Evolutionary conservation across 2,888 invertebrate genomes (phyloP).

Genomic region (Pristionchus exspectatus): DNA sequence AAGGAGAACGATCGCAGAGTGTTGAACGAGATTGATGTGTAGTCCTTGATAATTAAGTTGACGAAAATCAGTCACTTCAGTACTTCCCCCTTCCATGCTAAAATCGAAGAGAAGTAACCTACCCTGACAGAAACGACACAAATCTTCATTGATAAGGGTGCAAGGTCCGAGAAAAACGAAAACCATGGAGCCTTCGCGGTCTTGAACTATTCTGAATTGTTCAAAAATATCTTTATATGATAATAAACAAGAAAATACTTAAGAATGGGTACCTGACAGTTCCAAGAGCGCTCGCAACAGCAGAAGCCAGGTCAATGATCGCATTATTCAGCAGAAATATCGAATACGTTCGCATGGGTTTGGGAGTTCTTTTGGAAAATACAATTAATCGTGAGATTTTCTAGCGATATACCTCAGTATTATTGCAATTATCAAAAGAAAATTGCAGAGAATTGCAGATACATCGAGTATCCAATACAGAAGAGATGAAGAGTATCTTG

Average conservation of each 20-base stretch:
- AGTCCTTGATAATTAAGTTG: no score
- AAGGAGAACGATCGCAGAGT: background rate
- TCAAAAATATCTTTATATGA: background rate
- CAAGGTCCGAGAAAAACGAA: no score
- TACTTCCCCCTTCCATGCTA: no score
- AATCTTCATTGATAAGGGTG: background rate
- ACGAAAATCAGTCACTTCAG: no score
- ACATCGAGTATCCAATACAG: background rate
- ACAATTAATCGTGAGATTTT: background rate
- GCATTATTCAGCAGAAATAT: background rate
- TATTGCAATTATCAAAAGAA: background rate
- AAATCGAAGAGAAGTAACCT: background rate
- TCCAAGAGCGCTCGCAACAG: background rate
- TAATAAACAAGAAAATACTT: background rate
- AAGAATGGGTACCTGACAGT: background rate
- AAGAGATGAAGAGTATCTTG: background rate
- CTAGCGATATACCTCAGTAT: background rate
- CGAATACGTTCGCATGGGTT: background rate
- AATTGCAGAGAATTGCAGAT: background rate
- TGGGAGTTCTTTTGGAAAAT: background rate
- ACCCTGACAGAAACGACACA: background rate
- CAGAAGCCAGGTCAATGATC: background rate
- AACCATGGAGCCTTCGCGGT: background rate
- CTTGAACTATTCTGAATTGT: background rate
- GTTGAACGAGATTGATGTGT: background rate